Evolutionary conservation across 2,113 vertebrate species (phyloP).

Genomic region (Zosterops japonicus): DNA sequence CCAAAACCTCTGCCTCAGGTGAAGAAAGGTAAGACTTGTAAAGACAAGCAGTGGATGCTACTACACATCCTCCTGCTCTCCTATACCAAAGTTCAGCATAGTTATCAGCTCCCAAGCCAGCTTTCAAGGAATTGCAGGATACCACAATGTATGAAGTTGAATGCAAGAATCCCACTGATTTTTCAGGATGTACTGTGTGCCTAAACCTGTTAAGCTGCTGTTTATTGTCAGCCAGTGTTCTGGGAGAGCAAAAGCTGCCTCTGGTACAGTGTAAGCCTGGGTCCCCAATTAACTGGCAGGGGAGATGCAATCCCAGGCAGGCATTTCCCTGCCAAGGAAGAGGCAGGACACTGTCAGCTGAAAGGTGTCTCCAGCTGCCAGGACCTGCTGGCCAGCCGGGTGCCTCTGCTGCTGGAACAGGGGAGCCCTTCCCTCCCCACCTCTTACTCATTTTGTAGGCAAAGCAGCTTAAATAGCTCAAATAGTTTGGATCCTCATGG

Average conservation of each 20-base stretch:
- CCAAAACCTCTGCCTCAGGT: not conserved
- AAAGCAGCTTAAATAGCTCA: slow-evolving; percentile 46
- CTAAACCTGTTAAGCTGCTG: not conserved
- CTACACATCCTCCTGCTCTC: not conserved
- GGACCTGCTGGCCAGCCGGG: fast-evolving
- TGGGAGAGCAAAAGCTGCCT: not conserved
- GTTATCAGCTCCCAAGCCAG: not conserved
- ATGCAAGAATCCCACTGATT: not conserved
- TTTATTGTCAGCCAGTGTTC: not conserved
- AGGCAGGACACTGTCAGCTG: slow-evolving; percentile 20
- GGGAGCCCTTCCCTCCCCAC: not conserved
- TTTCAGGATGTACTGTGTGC: not conserved
- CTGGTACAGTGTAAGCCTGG: not conserved
- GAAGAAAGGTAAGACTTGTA: not conserved
- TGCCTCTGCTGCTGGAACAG: not conserved
- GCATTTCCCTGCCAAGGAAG: not conserved
- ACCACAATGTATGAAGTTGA: not conserved
- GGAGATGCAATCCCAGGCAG: not conserved
- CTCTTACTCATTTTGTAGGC: slow-evolving; percentile 47
- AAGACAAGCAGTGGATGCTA: not conserved
- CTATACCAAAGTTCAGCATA: not conserved
- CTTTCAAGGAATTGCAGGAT: slow-evolving; percentile 11
- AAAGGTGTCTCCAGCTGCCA: slow-evolving; percentile 1
- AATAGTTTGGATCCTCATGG: slow-evolving; percentile 47
- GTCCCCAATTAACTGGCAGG: not conserved